Conservation (phyloP, 2,113 vertebrate genomes). For the Thymallus thymallus region DNA sequence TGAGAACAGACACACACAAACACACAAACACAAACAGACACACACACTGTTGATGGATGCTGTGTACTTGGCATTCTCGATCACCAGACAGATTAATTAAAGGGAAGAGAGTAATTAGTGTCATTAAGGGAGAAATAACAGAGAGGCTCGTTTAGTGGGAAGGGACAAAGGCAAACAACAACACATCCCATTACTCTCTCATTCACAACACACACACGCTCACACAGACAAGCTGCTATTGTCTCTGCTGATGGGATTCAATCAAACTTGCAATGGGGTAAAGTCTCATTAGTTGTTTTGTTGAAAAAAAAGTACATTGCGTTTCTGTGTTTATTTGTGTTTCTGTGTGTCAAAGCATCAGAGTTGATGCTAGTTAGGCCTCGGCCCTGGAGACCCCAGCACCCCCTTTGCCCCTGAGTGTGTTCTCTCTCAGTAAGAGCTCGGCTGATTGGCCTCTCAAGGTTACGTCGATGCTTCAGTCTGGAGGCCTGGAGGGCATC, state of each 20-base stretch:
- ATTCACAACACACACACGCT: constrained; percentile 14
- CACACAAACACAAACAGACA: constrained; percentile 16
- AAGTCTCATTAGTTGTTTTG: not conserved
- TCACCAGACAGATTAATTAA: constrained; percentile 72
- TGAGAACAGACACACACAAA: constrained; percentile 2
- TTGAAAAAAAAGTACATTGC: not conserved
- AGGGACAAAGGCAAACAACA: constrained; percentile 44
- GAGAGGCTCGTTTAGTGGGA: constrained; percentile 42
- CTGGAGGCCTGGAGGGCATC: too few relatives aligned
- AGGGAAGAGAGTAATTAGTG: constrained; percentile 70
- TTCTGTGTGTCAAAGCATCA: constrained; percentile 25
- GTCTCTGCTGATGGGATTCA: not conserved
- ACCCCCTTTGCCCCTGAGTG: not conserved
- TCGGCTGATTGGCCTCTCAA: constrained; percentile 10
- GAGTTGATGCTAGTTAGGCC: constrained; percentile 1
- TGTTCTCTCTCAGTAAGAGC: constrained; percentile 10
- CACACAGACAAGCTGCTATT: not conserved
- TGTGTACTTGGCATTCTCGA: constrained; percentile 32
- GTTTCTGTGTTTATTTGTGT: not conserved
- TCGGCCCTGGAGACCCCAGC: not conserved
- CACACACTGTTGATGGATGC: not conserved
- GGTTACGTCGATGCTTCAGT: too few relatives aligned
- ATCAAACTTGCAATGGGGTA: not conserved
- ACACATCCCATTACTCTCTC: not conserved
- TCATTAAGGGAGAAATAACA: constrained; percentile 66